phyloP scores from a whole-genome alignment of 2,113 vertebrate species.

The Castor canadensis region DNA sequence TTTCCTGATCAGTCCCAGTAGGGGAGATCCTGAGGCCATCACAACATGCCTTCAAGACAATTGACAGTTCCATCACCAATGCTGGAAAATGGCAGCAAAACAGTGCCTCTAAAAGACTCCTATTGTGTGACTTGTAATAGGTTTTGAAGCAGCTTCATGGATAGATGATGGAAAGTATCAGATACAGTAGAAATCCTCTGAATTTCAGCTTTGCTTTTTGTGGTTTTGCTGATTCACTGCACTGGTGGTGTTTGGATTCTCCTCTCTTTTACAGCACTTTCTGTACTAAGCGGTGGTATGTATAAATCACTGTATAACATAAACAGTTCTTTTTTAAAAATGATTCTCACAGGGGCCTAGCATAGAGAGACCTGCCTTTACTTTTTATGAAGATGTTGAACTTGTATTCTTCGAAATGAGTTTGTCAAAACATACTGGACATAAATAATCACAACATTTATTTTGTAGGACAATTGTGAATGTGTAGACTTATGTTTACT shows the following conservation, averaged over 20 bases:
- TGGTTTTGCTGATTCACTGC: neutral
- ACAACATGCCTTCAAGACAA: neutral
- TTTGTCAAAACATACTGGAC: too few species aligned
- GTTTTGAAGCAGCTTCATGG: conserved; percentile 9
- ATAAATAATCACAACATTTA: too few species aligned
- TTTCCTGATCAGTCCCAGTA: conserved; percentile 35
- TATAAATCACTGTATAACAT: neutral
- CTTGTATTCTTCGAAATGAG: too few species aligned
- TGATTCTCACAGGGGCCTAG: neutral
- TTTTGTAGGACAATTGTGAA: too few species aligned
- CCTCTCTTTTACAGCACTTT: neutral
- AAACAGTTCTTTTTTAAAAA: neutral
- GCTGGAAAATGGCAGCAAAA: conserved; percentile 27
- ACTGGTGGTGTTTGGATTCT: neutral
- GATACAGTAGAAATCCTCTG: neutral
- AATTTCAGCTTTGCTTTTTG: conserved; percentile 10
- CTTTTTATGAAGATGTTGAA: too few species aligned
- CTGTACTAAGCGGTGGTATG: neutral
- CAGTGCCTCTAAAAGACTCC: neutral
- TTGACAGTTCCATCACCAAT: neutral
- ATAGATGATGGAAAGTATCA: neutral
- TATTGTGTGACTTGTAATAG: conserved; percentile 14
- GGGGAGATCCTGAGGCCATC: neutral
- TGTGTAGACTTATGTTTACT: too few species aligned
- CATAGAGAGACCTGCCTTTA: neutral